phyloP scores from a whole-genome alignment of 2,113 vertebrate species.

The Scortum barcoo region DNA sequence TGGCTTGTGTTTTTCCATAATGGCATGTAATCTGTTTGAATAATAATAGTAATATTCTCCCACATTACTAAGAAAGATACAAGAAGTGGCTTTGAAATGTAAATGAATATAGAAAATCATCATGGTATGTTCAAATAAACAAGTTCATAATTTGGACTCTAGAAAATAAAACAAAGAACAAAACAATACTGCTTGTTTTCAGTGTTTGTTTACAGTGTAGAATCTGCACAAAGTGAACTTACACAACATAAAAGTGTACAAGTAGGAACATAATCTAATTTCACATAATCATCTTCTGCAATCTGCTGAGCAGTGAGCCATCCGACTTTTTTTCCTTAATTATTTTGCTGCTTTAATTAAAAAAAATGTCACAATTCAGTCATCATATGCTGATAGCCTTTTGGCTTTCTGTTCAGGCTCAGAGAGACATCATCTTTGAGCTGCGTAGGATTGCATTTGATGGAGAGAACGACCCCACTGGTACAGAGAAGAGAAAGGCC shows the following conservation, averaged over 20 bases:
- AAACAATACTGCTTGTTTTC: slow-evolving; percentile 9
- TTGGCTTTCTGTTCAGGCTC: slow-evolving; percentile 83
- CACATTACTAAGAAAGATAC: background rate
- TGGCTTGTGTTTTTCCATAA: background rate
- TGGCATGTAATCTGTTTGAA: background rate
- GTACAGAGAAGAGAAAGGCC: slow-evolving; percentile 95
- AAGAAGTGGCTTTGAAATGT: background rate
- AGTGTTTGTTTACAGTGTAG: slow-evolving; percentile 13
- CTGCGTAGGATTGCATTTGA: slow-evolving; percentile 96
- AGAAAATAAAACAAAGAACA: too few relatives aligned
- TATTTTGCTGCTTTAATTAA: slow-evolving; percentile 18
- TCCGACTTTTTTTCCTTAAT: background rate
- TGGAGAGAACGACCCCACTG: slow-evolving; percentile 91
- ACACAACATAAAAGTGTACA: background rate
- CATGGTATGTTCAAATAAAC: slow-evolving; percentile 9
- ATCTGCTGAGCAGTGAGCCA: background rate
- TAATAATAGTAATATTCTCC: too few relatives aligned
- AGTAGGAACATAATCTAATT: background rate
- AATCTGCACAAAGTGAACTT: background rate
- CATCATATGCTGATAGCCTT: slow-evolving; percentile 24
- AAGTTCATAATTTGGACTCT: background rate
- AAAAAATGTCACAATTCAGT: slow-evolving; percentile 10
- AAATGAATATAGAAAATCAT: slow-evolving; percentile 2
- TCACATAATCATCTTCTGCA: background rate
- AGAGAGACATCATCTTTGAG: slow-evolving; percentile 97